Evolutionary conservation across 2,888 invertebrate species (phyloP), one percentile per base, ranked within the genome.

Genomic region (Auanema sp.): DNA sequence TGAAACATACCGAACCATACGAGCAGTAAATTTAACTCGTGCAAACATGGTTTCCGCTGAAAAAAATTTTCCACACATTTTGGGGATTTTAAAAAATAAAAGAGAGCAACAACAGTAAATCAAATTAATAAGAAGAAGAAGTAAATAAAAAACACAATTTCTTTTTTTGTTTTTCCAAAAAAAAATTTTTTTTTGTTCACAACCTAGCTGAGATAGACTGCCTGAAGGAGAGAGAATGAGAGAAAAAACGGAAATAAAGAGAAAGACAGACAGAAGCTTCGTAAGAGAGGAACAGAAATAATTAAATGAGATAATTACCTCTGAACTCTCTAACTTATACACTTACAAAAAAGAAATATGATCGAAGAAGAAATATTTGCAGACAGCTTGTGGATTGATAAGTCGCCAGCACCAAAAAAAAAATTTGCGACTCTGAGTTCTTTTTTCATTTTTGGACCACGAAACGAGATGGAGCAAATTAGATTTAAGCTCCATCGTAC

Each of bases 21-120:
- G 75, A 65, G 75, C 75, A 43, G 79, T 77, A 63, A 79, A 79
- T 50, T 74, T 71, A 57, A 76, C 78, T 63, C 76, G 72, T 50
- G 79, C 73, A 62, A 79, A 77, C 79, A 79, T 79, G 57, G 33
- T 33, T 33, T 33, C 33, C 8, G 33, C 33, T 33, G 33, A 33
- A 33, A 33, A 33, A 33, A 33, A 8, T 5, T 33, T 33, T 33
- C 8, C 18, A 4, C 5, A 2, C 5, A 52, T 5, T 18, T 52
- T 18, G 3, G 6, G 24, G 52, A 12, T 18, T 52, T 18, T n/a
- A 8, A 47, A 21, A 47, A 47, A 47, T 47, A 5, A 21, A 21
- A 21, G 47, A 21, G 21, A 47, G 47, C 16, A 18, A 47, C 16
- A 47, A 21, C 47, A 21, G 21, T 47, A 47, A 18, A 47, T 16